Base-by-base conservation (phyloP, 2,797 vertebrate species). In the Mus caroli region DNA sequence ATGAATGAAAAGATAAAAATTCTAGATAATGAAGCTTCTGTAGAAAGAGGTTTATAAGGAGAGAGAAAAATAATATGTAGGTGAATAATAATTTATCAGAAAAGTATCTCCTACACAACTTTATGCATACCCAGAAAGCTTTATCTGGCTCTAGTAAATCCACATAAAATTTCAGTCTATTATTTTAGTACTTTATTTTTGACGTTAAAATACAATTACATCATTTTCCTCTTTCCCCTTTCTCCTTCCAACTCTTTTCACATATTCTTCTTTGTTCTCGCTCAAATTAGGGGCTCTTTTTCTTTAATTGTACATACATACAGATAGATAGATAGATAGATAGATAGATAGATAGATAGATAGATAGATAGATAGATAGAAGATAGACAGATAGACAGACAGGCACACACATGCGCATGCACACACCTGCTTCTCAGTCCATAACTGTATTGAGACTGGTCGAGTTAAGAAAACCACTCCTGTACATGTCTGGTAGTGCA, bases 121-220 rank as follows among this genome's bases (percentile, higher is more conserved):
- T 94, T 90, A 80, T 37, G 5, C 54, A 73, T n/a, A 71, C 3
- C 17, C 31, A 88, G 28, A 15, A 67, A 92, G 15, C 77, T 88
- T 13, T 93, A 84, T 7, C 40, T 90, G 75, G 7, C 40, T 93
- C 88, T 95, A 90, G 46, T 84, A 94, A 95, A 17, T 73, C 90
- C 3, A 88, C 52, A 89, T 22, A 80, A n/a, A 34, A 24, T 73
- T 95, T 91, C 88, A 20, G 40, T 84, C 9, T 56, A 37, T 89
- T 96, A 95, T 11, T 62, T 52, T 22, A 88, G 78, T 60, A 83
- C 15, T 62, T 62, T 56, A 62, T 83, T 84, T 83, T 62, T 84
- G 26, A 46, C 31, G 31, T 84, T 43, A 85, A 85, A 67, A 67
- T 22, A 50, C 5, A 83, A 50, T 85, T 85, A 46, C 28, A 67